Evolutionary conservation across 2,797 vertebrate genomes (phyloP).

Genomic region (Chaetodon trifasciatus): DNA sequence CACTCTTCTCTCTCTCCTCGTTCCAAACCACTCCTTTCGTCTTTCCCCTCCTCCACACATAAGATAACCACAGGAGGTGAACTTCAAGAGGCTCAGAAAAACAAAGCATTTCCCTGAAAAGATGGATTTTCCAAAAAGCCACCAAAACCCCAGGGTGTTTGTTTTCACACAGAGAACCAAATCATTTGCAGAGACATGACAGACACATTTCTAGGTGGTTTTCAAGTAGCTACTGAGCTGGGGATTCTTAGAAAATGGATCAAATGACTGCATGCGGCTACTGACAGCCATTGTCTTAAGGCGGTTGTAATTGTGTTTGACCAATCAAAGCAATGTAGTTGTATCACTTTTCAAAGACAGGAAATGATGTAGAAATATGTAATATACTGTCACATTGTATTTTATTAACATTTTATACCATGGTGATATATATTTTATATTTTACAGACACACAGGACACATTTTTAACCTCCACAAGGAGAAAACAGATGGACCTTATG

Average conservation of each 20-base stretch:
- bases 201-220: slow-evolving; percentile 9
- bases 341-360: background rate
- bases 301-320: slow-evolving; percentile 5
- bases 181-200: slow-evolving; percentile 43
- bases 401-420: background rate
- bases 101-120: slow-evolving; percentile 59
- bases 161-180: slow-evolving; percentile 39
- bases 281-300: background rate
- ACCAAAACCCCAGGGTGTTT: slow-evolving; percentile 3
- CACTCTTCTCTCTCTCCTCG: background rate
- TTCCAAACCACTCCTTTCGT: background rate
- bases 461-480: background rate
- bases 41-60: background rate
- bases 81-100: slow-evolving; percentile 54
- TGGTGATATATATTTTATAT: background rate
- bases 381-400: background rate
- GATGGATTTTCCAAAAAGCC: slow-evolving; percentile 40
- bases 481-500: background rate
- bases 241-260: background rate
- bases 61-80: slow-evolving; percentile 35
- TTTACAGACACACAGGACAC: background rate
- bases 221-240: slow-evolving; percentile 12
- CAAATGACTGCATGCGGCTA: background rate
- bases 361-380: background rate
- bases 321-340: background rate